Evolutionary conservation across 1,140 invertebrate genomes (phyloP).

Genomic region (Brachionus rotundiformis): DNA sequence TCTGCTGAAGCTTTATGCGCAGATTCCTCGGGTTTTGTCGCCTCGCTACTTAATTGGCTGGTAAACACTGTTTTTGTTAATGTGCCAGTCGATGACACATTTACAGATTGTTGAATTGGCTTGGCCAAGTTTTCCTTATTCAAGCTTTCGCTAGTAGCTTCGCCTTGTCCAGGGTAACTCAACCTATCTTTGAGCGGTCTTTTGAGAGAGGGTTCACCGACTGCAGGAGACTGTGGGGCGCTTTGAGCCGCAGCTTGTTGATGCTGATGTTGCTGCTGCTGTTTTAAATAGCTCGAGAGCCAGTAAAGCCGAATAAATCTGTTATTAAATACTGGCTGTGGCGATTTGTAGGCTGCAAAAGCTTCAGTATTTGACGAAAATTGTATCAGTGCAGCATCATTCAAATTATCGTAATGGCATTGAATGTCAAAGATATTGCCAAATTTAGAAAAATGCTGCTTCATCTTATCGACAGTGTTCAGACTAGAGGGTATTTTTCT

Average conservation of each 20-base stretch:
- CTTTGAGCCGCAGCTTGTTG: neutral
- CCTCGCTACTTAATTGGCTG: neutral
- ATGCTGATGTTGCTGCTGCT: neutral
- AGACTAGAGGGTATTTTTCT: constrained; percentile 31
- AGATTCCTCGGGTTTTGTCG: neutral
- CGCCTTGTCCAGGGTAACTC: neutral
- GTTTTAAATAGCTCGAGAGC: constrained; percentile 7
- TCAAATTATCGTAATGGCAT: constrained; percentile 29
- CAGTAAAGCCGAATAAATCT: constrained; percentile 40
- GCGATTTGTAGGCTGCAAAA: constrained; percentile 47
- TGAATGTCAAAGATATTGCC: constrained; percentile 41
- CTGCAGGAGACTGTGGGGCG: neutral
- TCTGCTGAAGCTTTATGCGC: neutral
- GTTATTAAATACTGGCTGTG: constrained; percentile 44
- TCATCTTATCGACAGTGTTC: constrained; percentile 23
- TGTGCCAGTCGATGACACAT: neutral
- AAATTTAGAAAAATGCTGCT: constrained; percentile 49
- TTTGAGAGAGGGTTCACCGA: constrained; percentile 7
- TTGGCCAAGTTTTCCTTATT: constrained; percentile 38
- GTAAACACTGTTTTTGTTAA: constrained; percentile 27
- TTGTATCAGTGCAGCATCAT: constrained; percentile 25
- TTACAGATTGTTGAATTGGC: neutral
- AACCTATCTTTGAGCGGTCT: constrained; percentile 18
- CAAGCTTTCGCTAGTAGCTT: neutral
- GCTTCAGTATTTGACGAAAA: constrained; percentile 38